Evolutionary conservation across 2,113 vertebrate species (phyloP).

Genomic region (Heptranchias perlo): DNA sequence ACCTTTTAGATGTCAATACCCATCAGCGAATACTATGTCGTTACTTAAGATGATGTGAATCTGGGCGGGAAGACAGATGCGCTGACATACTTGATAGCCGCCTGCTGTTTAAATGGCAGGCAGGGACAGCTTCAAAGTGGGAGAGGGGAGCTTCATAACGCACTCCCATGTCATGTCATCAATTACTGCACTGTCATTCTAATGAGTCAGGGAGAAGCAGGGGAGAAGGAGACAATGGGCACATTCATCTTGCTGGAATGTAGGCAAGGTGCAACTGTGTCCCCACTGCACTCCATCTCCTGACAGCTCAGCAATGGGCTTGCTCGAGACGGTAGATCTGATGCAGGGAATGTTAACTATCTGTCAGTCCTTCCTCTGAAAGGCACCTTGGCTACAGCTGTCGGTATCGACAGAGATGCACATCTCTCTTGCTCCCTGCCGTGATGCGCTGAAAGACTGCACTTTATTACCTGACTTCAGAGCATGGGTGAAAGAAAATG

Average conservation of each 20-base stretch:
- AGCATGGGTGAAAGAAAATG: not conserved
- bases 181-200: conserved; percentile 59
- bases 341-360: conserved; percentile 47
- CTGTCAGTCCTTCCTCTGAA: conserved; percentile 62
- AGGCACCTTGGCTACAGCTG: conserved; percentile 63
- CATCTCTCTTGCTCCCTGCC: not conserved
- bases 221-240: conserved; percentile 52
- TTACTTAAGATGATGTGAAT: conserved; percentile 43
- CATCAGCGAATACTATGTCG: conserved; percentile 39
- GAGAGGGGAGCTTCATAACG: conserved; percentile 50
- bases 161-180: conserved; percentile 58
- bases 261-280: conserved; percentile 57
- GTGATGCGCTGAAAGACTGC: not conserved
- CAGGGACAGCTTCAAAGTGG: conserved; percentile 48
- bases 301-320: conserved; percentile 48
- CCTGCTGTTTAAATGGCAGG: conserved; percentile 49
- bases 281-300: conserved; percentile 53
- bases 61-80: conserved; percentile 46
- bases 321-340: conserved; percentile 49
- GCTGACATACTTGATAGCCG: conserved; percentile 46
- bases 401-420: not conserved
- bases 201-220: conserved; percentile 57
- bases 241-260: conserved; percentile 59
- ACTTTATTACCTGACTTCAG: not conserved
- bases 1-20: not conserved